These are phyloP conservation scores for Leptopterna dolabrata DNA, from an alignment of 2,888 invertebrate genomes.

Conservation along the genomic window DNA sequence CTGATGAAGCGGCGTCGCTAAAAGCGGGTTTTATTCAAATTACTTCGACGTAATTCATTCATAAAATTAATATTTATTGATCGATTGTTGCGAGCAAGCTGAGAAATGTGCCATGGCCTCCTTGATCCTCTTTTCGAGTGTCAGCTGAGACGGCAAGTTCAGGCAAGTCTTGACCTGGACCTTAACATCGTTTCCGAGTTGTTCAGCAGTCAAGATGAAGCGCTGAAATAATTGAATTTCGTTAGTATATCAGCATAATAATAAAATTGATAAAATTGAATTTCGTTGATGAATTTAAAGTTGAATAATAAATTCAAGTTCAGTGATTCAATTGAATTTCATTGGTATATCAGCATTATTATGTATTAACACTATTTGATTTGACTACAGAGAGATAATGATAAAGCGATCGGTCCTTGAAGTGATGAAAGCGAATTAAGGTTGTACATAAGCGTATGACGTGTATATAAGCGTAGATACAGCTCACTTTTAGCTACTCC, in stretches of 20 bases:
- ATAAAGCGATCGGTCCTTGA: too few species aligned
- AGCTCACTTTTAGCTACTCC: too few species aligned
- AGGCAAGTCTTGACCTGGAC: slow-evolving; percentile 26
- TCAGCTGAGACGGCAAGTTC: not conserved
- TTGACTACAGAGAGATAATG: too few species aligned
- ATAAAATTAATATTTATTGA: not conserved
- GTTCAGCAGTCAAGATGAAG: not conserved
- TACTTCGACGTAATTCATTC: too few species aligned
- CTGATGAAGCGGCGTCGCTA: too few species aligned
- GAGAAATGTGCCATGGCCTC: slow-evolving; percentile 8
- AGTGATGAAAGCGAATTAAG: too few species aligned
- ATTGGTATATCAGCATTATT: too few species aligned
- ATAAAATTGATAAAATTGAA: not conserved
- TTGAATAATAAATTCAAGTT: not conserved
- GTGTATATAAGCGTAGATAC: too few species aligned
- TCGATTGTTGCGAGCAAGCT: not conserved
- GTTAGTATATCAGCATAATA: not conserved
- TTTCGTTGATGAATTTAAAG: not conserved
- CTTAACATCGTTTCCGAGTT: not conserved
- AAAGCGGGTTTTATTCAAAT: too few species aligned
- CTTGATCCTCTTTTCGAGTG: not conserved
- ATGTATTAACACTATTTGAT: too few species aligned
- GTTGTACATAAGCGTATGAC: too few species aligned
- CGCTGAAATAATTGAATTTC: not conserved
- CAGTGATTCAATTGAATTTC: too few species aligned